A percentile compares a stretch with the other conserved stretches of the same genome.
These are phyloP conservation scores for Sinodicranocentrus sp. DNA, from an alignment of 2,888 invertebrate species.

Conservation along the genomic window DNA sequence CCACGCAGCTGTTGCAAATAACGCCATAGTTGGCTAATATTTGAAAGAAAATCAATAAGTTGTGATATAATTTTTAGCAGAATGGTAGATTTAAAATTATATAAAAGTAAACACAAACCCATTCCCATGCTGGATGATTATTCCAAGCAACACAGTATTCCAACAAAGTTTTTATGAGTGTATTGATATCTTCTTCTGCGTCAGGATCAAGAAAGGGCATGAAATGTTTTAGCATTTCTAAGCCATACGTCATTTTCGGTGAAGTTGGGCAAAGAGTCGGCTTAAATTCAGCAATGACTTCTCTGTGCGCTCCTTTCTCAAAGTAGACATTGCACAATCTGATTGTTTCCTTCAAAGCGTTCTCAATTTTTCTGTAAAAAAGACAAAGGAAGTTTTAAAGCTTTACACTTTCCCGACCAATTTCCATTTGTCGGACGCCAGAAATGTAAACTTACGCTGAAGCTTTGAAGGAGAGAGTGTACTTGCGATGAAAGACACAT, in stretches of 20 bases:
- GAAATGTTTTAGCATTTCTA: conserved; percentile 86
- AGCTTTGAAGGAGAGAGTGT: conserved; percentile 77
- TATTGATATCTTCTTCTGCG: conserved; percentile 78
- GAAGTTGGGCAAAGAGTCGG: conserved; percentile 89
- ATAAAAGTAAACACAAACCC: conserved; percentile 78
- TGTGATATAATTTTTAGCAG: not conserved
- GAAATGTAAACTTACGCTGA: conserved; percentile 69
- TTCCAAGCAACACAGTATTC: conserved; percentile 88
- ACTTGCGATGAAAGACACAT: conserved; percentile 80
- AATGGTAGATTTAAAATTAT: no score
- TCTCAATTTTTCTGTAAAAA: conserved; percentile 73
- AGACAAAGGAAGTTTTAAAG: no score
- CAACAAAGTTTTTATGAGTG: conserved; percentile 91
- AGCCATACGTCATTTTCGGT: conserved; percentile 79
- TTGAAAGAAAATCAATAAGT: no score
- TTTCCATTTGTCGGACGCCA: no score
- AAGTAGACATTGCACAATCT: conserved; percentile 81
- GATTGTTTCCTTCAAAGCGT: conserved; percentile 72
- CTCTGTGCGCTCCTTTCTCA: conserved; percentile 86
- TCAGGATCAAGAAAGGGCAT: conserved; percentile 85
- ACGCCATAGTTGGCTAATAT: conserved; percentile 85
- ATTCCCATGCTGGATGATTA: conserved; percentile 85
- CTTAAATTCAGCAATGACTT: conserved; percentile 90
- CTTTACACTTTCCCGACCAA: no score
- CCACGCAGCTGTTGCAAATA: conserved; percentile 87